These are phyloP conservation scores for Kradibia gibbosae DNA, from an alignment of 1,140 invertebrate genomes.

Conservation along the genomic window DNA sequence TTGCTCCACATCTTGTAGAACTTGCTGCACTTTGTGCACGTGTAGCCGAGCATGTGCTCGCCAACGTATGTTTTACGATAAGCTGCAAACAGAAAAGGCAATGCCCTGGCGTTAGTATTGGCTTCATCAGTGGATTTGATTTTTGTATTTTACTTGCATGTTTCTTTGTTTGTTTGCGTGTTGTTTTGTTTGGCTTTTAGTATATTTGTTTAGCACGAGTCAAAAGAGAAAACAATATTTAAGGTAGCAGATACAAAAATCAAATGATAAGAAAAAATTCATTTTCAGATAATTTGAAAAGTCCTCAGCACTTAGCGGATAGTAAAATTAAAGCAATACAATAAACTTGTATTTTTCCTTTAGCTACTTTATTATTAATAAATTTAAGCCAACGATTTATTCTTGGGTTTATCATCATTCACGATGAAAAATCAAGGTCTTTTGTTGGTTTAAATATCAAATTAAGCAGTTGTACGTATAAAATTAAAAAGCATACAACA, in stretches of 20 bases:
- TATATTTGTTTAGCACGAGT: background rate
- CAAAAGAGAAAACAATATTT: background rate
- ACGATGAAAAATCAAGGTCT: too few species aligned
- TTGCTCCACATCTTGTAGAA: constrained; percentile 75
- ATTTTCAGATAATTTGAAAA: constrained; percentile 61
- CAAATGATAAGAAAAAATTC: constrained; percentile 6
- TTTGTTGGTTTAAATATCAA: too few species aligned
- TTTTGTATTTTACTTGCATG: constrained; percentile 61
- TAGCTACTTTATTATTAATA: constrained; percentile 30
- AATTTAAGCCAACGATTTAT: background rate
- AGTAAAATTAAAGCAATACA: constrained; percentile 40
- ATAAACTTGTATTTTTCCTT: background rate
- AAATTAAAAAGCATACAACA: too few species aligned
- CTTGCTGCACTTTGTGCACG: constrained; percentile 72
- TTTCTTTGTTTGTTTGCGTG: background rate
- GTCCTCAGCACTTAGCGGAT: constrained; percentile 31
- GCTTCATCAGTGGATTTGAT: constrained; percentile 39
- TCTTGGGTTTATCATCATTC: background rate
- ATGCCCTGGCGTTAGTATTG: constrained; percentile 52
- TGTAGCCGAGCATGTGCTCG: constrained; percentile 71
- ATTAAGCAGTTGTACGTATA: too few species aligned
- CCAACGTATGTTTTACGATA: constrained; percentile 72
- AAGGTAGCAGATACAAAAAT: background rate
- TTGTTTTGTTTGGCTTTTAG: background rate
- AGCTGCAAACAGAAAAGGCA: constrained; percentile 67